Conservation (phyloP, 2,888 invertebrate species). For the Drosophila pseudotalamancana region DNA sequence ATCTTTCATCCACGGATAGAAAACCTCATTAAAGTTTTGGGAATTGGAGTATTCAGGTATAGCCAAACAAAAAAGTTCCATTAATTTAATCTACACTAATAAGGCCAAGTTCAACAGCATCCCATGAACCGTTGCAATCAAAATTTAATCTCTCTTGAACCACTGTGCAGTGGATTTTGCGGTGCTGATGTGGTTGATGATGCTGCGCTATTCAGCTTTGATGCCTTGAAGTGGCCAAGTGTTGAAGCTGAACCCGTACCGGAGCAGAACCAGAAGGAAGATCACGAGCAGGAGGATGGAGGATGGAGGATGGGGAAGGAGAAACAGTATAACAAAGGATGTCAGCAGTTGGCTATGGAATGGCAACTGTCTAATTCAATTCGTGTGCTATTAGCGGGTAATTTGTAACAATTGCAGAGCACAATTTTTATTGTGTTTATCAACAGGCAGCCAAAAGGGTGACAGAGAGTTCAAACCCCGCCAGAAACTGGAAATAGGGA, state of each 20-base stretch:
- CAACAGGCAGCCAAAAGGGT: constrained; percentile 52
- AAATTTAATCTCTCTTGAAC: constrained; percentile 19
- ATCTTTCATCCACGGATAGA: too few species aligned
- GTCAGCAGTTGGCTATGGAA: constrained; percentile 11
- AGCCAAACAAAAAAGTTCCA: not conserved
- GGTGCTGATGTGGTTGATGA: constrained; percentile 40
- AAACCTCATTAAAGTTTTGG: too few species aligned
- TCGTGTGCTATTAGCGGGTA: constrained; percentile 80
- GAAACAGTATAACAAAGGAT: too few species aligned
- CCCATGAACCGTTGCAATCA: not conserved
- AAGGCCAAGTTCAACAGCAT: constrained; percentile 22
- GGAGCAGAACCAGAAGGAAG: not conserved
- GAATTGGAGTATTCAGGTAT: not conserved
- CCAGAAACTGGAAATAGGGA: constrained; percentile 48
- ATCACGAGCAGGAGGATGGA: constrained; percentile 4
- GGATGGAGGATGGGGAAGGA: too few species aligned
- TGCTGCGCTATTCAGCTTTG: constrained; percentile 60
- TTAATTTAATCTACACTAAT: not conserved
- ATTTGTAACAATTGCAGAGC: constrained; percentile 74
- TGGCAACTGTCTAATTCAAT: constrained; percentile 60
- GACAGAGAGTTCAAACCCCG: constrained; percentile 72
- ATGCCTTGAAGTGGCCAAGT: constrained; percentile 78
- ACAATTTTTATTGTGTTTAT: constrained; percentile 29
- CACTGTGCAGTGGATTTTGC: constrained; percentile 55
- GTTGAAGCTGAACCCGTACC: constrained; percentile 43